These are phyloP conservation scores for Sebastes oblongus DNA, from an alignment of 2,797 vertebrate species.

Conservation along the genomic window DNA sequence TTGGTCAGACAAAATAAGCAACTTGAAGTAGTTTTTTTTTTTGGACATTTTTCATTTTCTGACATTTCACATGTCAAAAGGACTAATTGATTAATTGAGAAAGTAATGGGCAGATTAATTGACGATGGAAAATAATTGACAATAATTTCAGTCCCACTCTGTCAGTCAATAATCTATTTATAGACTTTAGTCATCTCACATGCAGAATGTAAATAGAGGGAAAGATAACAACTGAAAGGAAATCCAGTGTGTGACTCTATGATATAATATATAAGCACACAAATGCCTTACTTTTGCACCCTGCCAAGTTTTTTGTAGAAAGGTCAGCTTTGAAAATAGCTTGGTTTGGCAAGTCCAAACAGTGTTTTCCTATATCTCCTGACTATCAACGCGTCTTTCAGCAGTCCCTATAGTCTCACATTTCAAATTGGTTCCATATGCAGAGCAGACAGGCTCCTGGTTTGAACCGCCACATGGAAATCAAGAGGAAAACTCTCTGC, in stretches of 20 bases:
- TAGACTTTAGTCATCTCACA: neutral
- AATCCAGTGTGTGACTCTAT: neutral
- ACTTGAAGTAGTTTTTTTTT: neutral
- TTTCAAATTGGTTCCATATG: conserved; percentile 76
- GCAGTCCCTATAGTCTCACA: conserved; percentile 48
- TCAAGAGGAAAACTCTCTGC: conserved; percentile 19
- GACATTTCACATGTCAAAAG: neutral
- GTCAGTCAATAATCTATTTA: neutral
- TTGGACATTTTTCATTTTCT: neutral
- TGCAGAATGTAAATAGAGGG: neutral
- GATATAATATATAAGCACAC: neutral
- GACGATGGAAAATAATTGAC: neutral
- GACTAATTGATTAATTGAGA: neutral
- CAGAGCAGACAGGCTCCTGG: conserved; percentile 40
- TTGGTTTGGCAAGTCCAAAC: neutral
- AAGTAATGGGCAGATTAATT: neutral
- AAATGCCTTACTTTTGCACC: neutral
- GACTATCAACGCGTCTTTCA: conserved; percentile 35
- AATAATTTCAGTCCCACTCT: no score
- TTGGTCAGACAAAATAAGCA: neutral
- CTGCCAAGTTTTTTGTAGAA: neutral
- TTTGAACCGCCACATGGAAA: conserved; percentile 51
- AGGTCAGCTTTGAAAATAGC: neutral
- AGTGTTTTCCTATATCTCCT: conserved; percentile 20
- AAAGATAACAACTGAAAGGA: neutral